Conservation (phyloP, 2,888 invertebrate genomes). For the Pelosia muscerda region DNA sequence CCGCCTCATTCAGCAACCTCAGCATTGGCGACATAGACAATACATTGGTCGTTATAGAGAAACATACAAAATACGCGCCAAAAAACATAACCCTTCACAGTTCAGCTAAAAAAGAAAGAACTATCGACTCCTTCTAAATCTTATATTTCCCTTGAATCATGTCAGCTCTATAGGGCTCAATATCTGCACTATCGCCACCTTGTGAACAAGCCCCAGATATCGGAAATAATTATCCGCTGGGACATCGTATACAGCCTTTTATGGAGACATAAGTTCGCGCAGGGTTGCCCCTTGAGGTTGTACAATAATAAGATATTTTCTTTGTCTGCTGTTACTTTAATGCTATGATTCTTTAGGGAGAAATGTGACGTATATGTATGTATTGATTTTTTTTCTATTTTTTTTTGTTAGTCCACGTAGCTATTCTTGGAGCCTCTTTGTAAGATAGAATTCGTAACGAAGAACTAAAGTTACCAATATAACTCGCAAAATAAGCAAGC, state of each 20-base stretch:
- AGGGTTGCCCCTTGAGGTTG: slow-evolving; percentile 10
- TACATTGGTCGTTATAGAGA: too few relatives aligned
- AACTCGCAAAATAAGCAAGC: too few relatives aligned
- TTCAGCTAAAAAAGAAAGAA: not conserved
- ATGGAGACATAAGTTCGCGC: slow-evolving; percentile 2
- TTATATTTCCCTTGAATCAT: not conserved
- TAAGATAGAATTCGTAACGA: too few relatives aligned
- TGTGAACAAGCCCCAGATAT: not conserved
- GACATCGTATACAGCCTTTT: slow-evolving; percentile 14
- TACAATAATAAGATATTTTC: slow-evolving; percentile 12
- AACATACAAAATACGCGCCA: too few relatives aligned
- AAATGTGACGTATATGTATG: not conserved
- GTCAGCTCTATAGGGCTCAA: not conserved
- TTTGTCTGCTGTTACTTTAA: slow-evolving; percentile 4
- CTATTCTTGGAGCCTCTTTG: too few relatives aligned
- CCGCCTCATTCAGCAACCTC: too few relatives aligned
- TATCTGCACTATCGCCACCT: not conserved
- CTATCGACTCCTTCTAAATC: not conserved
- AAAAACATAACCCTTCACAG: too few relatives aligned
- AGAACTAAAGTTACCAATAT: too few relatives aligned
- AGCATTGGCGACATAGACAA: too few relatives aligned
- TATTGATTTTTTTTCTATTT: too few relatives aligned
- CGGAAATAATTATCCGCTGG: slow-evolving; percentile 23
- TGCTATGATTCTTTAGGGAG: not conserved
- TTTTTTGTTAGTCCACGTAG: too few relatives aligned